Evolutionary conservation across 1,140 invertebrate genomes (phyloP).

Genomic region (Cecropterus lyciades): DNA sequence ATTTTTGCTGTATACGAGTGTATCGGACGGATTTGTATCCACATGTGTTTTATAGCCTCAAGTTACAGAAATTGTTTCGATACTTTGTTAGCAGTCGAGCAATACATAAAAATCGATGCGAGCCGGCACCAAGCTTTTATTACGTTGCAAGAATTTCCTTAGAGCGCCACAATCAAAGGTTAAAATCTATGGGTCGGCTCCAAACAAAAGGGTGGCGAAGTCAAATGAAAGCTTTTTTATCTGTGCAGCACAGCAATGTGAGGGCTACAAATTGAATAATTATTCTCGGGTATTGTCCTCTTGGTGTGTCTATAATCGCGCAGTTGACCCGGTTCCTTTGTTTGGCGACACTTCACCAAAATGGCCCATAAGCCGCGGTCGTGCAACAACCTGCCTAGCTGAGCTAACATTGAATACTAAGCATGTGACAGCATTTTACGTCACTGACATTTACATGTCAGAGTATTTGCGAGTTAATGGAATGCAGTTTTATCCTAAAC

Average conservation of each 20-base stretch:
- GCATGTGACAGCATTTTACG: not conserved
- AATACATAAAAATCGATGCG: conserved; percentile 26
- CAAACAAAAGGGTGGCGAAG: conserved; percentile 53
- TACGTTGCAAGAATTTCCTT: conserved; percentile 40
- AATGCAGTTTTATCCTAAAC: too few species aligned
- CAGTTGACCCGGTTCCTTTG: conserved; percentile 44
- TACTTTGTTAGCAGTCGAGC: conserved; percentile 29
- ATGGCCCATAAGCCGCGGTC: conserved; percentile 34
- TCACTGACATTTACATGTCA: too few species aligned
- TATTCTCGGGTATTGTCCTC: conserved; percentile 55
- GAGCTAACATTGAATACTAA: not conserved
- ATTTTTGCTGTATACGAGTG: conserved; percentile 1
- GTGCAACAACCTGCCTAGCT: conserved; percentile 4
- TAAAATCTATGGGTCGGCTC: conserved; percentile 39
- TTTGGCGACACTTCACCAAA: conserved; percentile 37
- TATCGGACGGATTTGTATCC: conserved; percentile 12
- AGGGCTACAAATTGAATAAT: conserved; percentile 67
- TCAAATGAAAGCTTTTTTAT: conserved; percentile 62
- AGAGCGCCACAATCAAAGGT: conserved; percentile 49
- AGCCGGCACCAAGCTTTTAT: conserved; percentile 31
- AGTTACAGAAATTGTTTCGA: conserved; percentile 30
- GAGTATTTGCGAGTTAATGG: too few species aligned
- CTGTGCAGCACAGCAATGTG: conserved; percentile 44
- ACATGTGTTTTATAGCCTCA: conserved; percentile 20
- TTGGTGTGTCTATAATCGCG: conserved; percentile 50